These are phyloP conservation scores for Ailurus styani DNA, from an alignment of 2,113 vertebrate genomes.

Conservation along the genomic window DNA sequence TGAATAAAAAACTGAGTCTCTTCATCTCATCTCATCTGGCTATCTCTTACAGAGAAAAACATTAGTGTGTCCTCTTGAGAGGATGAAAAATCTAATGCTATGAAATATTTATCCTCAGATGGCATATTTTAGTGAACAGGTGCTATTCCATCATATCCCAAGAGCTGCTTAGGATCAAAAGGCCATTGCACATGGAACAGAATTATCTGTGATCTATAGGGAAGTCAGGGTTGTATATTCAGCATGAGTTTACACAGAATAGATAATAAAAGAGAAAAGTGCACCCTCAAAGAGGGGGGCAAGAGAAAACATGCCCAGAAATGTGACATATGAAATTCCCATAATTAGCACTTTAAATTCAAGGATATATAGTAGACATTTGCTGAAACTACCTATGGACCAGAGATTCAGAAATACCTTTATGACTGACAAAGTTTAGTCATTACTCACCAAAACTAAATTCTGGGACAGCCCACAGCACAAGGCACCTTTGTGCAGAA, in stretches of 20 bases:
- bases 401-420: neutral
- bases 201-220: neutral
- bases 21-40: neutral
- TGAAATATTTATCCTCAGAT: neutral
- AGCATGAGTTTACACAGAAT: neutral
- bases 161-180: neutral
- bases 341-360: neutral
- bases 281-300: neutral
- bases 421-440: neutral
- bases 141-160: neutral
- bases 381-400: neutral
- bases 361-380: neutral
- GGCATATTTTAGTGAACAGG: neutral
- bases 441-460: neutral
- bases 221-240: neutral
- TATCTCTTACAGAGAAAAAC: neutral
- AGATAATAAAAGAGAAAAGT: neutral
- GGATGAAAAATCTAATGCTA: neutral
- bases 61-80: neutral
- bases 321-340: neutral
- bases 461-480: neutral
- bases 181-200: neutral
- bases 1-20: conserved; percentile 24
- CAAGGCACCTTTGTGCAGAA: neutral
- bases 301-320: neutral